Evolutionary conservation across 2,113 vertebrate genomes (phyloP).

Genomic region (Xiphorhynchus elegans): DNA sequence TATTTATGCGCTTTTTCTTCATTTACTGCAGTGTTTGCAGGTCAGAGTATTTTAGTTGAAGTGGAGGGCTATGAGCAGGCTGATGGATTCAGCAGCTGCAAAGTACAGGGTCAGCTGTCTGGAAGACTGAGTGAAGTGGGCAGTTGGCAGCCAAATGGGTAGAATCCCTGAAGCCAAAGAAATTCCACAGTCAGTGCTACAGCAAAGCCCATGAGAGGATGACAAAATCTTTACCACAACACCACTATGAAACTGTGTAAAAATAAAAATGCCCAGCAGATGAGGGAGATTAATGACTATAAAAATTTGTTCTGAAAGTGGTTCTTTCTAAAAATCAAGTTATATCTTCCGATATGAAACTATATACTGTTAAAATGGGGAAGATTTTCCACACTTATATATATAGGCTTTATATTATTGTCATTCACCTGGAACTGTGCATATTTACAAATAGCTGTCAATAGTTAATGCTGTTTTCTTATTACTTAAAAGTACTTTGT

Average conservation of each 20-base stretch:
- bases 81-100: constrained; percentile 62
- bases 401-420: background rate
- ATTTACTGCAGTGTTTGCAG: constrained; percentile 6
- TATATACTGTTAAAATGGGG: background rate
- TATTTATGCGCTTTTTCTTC: constrained; percentile 25
- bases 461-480: background rate
- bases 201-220: background rate
- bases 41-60: constrained; percentile 25
- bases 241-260: background rate
- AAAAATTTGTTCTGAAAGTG: background rate
- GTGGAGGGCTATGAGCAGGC: background rate
- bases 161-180: background rate
- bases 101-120: constrained; percentile 39
- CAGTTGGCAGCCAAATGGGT: constrained; percentile 41
- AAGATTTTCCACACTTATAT: background rate
- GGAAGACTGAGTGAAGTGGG: constrained; percentile 45
- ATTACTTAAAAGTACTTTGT: background rate
- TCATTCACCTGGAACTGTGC: background rate
- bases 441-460: background rate
- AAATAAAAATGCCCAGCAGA: background rate
- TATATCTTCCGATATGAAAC: background rate
- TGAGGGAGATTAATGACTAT: background rate
- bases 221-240: background rate
- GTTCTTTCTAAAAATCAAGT: background rate
- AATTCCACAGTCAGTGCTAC: constrained; percentile 12